Evolutionary conservation across 2,113 vertebrate genomes (phyloP), one percentile per base, ranked within the genome.

Genomic region (Lipophrys pholis): DNA sequence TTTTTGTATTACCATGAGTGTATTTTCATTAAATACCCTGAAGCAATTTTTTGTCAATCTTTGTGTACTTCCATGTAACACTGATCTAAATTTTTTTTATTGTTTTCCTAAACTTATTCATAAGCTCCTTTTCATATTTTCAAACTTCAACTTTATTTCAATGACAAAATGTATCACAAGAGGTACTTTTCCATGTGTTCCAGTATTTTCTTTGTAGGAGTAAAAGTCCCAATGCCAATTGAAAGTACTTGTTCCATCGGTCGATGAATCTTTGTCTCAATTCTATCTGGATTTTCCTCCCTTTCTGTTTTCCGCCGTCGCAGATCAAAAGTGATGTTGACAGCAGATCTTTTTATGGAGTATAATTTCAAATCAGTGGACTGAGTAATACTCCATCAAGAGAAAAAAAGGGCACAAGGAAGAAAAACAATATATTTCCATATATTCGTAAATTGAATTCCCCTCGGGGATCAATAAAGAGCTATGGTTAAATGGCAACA

Each of bases 381-480:
- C 35, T 67, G 64, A 70, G 73, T 79, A 73, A 63, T 55, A 69
- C 6, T 15, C 11, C 15, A 41, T 74, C 43, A 69, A 52, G 35
- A 38, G 43, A 65, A 30, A 30, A 30, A 69, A 49, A 17, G 35
- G 59, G 69, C 35, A 16, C 14, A 21, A 48, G 50, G 17, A 14
- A 30, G 52, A 38, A 73, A 55, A 17, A 38, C 49, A 50, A 39
- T 62, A 40, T 43, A 65, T 81, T 72, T 53, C 50, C 43, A 52
- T 59, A 53, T 11, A 46, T 67, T 48, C 38, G 43, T 69, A 79
- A 51, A 81, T 76, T 70, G 48, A 80, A 73, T 84, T 67, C 71
- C 81, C 85, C 76, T 77, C 69, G 6, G 76, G 82, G 76, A 77
- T 82, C 72, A 74, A 87, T 80, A 82, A 35, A 50, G 56, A 64